Evolutionary conservation across 2,797 vertebrate genomes (phyloP).

Genomic region (Lagocephalus sceleratus): DNA sequence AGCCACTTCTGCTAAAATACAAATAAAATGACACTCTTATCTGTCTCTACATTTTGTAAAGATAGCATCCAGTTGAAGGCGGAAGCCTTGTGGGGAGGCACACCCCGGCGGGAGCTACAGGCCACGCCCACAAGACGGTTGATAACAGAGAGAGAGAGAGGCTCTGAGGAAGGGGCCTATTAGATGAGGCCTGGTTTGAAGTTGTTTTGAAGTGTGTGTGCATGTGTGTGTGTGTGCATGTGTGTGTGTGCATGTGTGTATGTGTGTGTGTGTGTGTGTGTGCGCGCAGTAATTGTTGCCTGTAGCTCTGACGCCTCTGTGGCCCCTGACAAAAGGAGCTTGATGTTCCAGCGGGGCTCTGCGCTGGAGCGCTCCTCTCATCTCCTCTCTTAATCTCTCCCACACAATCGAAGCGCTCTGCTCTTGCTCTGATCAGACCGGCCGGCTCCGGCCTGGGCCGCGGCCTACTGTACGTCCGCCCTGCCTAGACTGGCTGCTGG

Average conservation of each 20-base stretch:
- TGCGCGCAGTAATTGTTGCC: not conserved
- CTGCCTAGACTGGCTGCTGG: conserved; percentile 17
- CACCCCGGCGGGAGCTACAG: not conserved
- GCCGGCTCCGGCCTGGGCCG: conserved; percentile 23
- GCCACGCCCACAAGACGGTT: conserved; percentile 7
- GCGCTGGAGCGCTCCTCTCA: conserved; percentile 35
- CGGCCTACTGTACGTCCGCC: not conserved
- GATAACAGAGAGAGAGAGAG: not conserved
- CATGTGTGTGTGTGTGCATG: not conserved
- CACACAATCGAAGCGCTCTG: conserved; percentile 38
- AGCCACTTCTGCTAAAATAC: no score
- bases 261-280: not conserved
- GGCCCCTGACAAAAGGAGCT: conserved; percentile 32
- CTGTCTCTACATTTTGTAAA: no score
- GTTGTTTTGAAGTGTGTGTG: not conserved
- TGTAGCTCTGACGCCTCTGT: conserved; percentile 22
- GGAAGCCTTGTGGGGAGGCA: not conserved
- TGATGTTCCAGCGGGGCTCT: conserved; percentile 44
- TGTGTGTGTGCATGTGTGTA: conserved; percentile 8
- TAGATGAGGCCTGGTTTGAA: conserved; percentile 22
- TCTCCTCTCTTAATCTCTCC: conserved; percentile 54
- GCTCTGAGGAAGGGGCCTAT: conserved; percentile 35
- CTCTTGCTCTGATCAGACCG: conserved; percentile 35
- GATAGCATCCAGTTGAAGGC: no score
- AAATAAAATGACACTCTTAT: no score